phyloP scores from a whole-genome alignment of 2,113 vertebrate genomes.

The Globicephala melas region DNA sequence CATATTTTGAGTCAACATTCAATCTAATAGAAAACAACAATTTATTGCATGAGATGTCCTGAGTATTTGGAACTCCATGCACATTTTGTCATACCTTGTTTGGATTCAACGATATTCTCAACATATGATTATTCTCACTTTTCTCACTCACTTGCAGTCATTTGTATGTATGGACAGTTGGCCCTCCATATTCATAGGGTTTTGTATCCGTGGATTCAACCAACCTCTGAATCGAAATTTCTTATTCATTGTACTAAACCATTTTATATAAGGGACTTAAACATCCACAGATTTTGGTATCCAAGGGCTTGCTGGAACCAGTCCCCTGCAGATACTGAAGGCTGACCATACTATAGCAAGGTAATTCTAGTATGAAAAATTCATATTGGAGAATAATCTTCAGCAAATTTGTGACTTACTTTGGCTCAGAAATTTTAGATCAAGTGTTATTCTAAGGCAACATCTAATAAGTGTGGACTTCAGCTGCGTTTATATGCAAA shows the following conservation, averaged over 20 bases:
- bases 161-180: background rate
- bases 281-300: background rate
- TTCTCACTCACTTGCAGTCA: background rate
- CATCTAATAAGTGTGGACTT: background rate
- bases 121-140: background rate
- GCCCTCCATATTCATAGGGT: background rate
- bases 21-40: background rate
- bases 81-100: background rate
- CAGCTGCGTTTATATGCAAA: background rate
- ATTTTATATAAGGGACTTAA: background rate
- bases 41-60: background rate
- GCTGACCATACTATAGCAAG: background rate
- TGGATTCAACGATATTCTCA: background rate
- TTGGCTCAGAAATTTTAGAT: background rate
- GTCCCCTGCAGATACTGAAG: background rate
- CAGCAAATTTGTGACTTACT: background rate
- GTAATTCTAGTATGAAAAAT: background rate
- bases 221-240: background rate
- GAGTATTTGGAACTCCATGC: background rate
- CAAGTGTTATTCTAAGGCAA: background rate
- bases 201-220: background rate
- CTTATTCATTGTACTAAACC: background rate
- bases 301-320: background rate
- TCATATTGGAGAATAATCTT: background rate
- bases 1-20: background rate